phyloP scores from a whole-genome alignment of 1,140 invertebrate species.

The Drosophila sechellia region DNA sequence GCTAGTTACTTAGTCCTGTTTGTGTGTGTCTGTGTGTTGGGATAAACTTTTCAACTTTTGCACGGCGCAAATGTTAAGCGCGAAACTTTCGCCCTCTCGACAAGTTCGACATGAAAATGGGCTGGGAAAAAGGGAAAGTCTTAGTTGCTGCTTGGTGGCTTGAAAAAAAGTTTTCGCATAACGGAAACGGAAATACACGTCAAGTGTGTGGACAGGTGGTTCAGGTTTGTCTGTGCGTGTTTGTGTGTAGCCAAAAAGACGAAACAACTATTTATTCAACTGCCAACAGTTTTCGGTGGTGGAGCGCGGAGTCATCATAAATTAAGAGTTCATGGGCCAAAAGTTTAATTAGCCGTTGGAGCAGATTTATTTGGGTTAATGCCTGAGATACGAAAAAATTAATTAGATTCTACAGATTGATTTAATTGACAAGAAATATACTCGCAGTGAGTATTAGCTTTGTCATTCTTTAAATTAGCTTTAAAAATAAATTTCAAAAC shows the following conservation, averaged over 20 bases:
- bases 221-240: constrained; percentile 1
- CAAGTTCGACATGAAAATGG: constrained; percentile 55
- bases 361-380: constrained; percentile 39
- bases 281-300: constrained; percentile 54
- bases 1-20: constrained; percentile 45
- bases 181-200: constrained; percentile 80
- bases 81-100: constrained; percentile 58
- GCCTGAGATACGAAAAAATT: constrained; percentile 32
- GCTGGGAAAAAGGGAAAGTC: constrained; percentile 15
- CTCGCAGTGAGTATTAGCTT: neutral
- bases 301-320: constrained; percentile 44
- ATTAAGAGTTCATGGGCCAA: constrained; percentile 18
- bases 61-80: constrained; percentile 74
- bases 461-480: too few relatives aligned
- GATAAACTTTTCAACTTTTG: constrained; percentile 75
- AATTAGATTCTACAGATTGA: constrained; percentile 17
- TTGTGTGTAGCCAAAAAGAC: constrained; percentile 39
- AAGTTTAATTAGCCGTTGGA: constrained; percentile 63
- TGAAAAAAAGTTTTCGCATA: constrained; percentile 74
- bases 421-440: neutral
- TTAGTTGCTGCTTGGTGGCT: constrained; percentile 20
- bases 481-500: neutral
- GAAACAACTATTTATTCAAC: constrained; percentile 78
- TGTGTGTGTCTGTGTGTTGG: constrained; percentile 35
- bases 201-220: constrained; percentile 72